Conservation (phyloP, 2,113 vertebrate species). For the Nestor notabilis region DNA sequence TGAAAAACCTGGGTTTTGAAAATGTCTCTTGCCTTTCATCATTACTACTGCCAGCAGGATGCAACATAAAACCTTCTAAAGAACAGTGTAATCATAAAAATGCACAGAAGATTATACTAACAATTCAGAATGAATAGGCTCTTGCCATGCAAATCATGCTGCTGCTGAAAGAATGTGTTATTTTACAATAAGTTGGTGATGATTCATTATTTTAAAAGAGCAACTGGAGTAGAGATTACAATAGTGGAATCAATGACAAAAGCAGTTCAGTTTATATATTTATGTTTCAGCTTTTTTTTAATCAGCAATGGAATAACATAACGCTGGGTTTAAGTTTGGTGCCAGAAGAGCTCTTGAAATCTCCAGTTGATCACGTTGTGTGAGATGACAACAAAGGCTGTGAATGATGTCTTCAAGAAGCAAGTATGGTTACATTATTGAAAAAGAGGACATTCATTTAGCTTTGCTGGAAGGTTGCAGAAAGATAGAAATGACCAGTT, state of each 20-base stretch:
- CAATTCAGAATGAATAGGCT: background rate
- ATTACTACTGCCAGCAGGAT: background rate
- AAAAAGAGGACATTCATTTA: background rate
- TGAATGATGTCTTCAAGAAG: background rate
- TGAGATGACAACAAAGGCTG: background rate
- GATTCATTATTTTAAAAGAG: conserved; percentile 22
- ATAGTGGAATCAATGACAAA: conserved; percentile 10
- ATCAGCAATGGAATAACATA: background rate
- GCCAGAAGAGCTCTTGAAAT: background rate
- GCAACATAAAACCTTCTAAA: background rate
- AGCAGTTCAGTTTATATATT: background rate
- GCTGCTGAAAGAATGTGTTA: background rate
- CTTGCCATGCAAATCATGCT: background rate
- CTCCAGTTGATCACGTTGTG: background rate
- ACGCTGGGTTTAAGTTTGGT: background rate
- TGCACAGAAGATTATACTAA: background rate
- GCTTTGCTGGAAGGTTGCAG: background rate
- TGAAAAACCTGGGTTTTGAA: background rate
- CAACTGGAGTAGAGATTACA: background rate
- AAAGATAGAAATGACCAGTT: background rate
- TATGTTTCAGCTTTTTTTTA: background rate
- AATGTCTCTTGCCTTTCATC: background rate
- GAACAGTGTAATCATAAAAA: background rate
- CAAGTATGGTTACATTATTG: background rate
- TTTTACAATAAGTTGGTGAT: background rate